phyloP scores from a whole-genome alignment of 2,888 invertebrate genomes.

The Orchestes rusci region DNA sequence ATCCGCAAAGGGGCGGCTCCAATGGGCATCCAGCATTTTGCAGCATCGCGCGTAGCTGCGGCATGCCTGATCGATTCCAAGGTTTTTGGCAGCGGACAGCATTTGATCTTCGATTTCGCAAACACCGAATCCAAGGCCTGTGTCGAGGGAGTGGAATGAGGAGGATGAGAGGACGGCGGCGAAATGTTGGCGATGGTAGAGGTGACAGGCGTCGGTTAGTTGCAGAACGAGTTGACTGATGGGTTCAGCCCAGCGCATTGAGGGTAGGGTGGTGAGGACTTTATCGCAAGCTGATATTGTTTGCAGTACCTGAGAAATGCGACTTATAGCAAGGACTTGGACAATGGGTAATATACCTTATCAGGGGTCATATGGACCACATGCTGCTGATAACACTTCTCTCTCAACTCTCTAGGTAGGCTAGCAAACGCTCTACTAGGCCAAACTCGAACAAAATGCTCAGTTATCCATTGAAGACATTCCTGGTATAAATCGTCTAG shows the following conservation, averaged over 20 bases:
- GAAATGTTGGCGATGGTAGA: conserved; percentile 70
- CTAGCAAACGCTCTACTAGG: conserved; percentile 84
- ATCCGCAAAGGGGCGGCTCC: conserved; percentile 38
- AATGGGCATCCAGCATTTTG: conserved; percentile 38
- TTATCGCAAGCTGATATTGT: conserved; percentile 80
- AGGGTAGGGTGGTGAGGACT: conserved; percentile 66
- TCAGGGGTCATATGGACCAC: conserved; percentile 72
- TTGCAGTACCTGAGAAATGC: conserved; percentile 55
- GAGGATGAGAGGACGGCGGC: conserved; percentile 57
- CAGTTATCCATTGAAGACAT: conserved; percentile 77
- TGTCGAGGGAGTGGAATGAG: conserved; percentile 30
- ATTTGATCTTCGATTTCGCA: conserved; percentile 73
- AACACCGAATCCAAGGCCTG: conserved; percentile 67
- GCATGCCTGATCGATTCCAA: conserved; percentile 78
- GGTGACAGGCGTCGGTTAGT: conserved; percentile 72
- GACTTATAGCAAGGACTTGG: background rate
- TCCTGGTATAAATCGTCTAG: conserved; percentile 81
- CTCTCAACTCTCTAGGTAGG: conserved; percentile 72
- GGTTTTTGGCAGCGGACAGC: conserved; percentile 66
- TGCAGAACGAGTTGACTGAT: conserved; percentile 72
- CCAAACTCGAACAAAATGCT: conserved; percentile 84
- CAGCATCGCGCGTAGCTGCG: conserved; percentile 58
- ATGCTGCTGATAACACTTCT: conserved; percentile 78
- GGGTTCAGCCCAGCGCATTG: conserved; percentile 74
- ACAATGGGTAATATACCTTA: conserved; percentile 43